phyloP scores from a whole-genome alignment of 2,888 invertebrate genomes.

The Melanotus villosus region DNA sequence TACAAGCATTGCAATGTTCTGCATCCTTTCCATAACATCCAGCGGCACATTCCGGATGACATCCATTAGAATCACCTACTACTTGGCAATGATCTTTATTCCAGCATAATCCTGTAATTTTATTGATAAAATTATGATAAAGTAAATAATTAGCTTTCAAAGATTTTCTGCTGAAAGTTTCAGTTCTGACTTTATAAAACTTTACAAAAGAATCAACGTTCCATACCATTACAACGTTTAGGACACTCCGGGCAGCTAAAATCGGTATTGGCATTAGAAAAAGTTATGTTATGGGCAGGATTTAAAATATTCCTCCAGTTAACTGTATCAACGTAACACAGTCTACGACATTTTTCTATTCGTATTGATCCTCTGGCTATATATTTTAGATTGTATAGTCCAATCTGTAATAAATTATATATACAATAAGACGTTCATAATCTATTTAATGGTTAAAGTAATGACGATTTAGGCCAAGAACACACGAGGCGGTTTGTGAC shows the following conservation, averaged over 20 bases:
- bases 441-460: too few relatives aligned
- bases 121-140: too few relatives aligned
- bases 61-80: slow-evolving; percentile 67
- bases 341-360: slow-evolving; percentile 80
- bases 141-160: background rate
- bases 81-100: slow-evolving; percentile 69
- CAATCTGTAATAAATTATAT: slow-evolving; percentile 74
- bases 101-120: slow-evolving; percentile 69
- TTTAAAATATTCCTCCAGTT: slow-evolving; percentile 74
- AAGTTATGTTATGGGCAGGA: too few relatives aligned
- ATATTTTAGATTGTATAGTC: slow-evolving; percentile 78
- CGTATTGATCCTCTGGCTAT: slow-evolving; percentile 88
- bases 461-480: too few relatives aligned
- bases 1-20: slow-evolving; percentile 79
- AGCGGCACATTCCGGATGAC: slow-evolving; percentile 83
- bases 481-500: too few relatives aligned
- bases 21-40: slow-evolving; percentile 77
- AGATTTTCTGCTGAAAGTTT: background rate
- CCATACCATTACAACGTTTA: slow-evolving; percentile 28
- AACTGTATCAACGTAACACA: slow-evolving; percentile 83
- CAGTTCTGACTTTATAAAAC: background rate
- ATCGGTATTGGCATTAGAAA: too few relatives aligned
- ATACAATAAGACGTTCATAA: too few relatives aligned
- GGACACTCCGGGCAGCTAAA: too few relatives aligned
- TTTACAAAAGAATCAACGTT: too few relatives aligned